Base-by-base conservation (phyloP, 2,113 vertebrate species). In the Paedocypris sp. region DNA sequence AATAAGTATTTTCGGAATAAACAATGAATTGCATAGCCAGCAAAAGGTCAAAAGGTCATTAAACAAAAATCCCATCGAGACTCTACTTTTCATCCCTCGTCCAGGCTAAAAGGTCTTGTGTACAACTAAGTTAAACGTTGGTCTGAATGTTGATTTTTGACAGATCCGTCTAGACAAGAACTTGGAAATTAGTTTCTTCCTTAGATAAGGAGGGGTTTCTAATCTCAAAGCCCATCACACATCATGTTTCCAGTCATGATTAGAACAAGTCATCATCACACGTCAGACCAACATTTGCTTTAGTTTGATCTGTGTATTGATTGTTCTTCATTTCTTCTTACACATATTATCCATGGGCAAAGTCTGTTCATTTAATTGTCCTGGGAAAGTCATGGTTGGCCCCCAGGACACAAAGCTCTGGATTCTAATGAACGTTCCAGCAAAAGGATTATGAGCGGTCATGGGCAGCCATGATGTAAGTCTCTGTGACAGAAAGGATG, bases 361-460 rank as follows among this genome's bases (percentile, higher is more conserved):
- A 43, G 31, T 26, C 58, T 16, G n/a, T 60, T 64, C 68, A 71
- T 79, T 91, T 92, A 93, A 94, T 92, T 94, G 91, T 93, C 92
- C 90, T 93, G 93, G 89, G 93, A 93, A 94, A 92, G 89, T 83
- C 85, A 74, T 80, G 80, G 76, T 80, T 80, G 79, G 73, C 60
- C 84, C 87, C 48, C 78, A 58, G 82, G 87, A 79, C 86, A 86
- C 66, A 80, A 85, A 79, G 86, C 79, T 72, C 79, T 79, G 87
- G 87, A 88, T 90, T 85, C 85, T 90, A 89, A 93, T 93, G 88
- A 92, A 89, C 85, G 88, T 91, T 90, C 83, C 87, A 83, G 63
- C 81, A 68, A 80, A 87, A 79, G 88, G 88, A 90, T 92, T 93
- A 91, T 83, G 80, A 76, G 75, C 81, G 81, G 86, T 75, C 75